Evolutionary conservation across 2,797 vertebrate species (phyloP).

Genomic region (Eurystomus glaucurus): DNA sequence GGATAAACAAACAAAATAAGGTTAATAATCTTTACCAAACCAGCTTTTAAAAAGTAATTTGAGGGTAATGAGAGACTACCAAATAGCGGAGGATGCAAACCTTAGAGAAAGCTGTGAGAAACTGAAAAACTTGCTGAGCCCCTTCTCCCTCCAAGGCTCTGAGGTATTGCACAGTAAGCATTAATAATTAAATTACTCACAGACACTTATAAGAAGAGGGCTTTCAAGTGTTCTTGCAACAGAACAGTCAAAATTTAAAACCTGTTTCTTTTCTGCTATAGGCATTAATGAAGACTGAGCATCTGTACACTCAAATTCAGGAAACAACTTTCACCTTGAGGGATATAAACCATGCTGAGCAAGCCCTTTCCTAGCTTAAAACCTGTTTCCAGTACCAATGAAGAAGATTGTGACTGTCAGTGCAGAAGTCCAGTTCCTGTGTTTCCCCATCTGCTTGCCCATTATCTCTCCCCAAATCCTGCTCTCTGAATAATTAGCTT

Average conservation of each 20-base stretch:
- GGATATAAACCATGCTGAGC: neutral
- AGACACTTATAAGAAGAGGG: neutral
- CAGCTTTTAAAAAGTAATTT: neutral
- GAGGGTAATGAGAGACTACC: neutral
- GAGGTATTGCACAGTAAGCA: neutral
- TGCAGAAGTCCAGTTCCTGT: fast-evolving
- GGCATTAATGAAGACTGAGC: neutral
- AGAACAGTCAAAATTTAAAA: neutral
- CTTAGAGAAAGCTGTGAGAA: neutral
- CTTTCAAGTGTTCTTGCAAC: fast-evolving
- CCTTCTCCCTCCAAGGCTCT: neutral
- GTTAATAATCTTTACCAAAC: neutral
- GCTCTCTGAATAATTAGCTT: neutral
- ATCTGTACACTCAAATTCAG: neutral
- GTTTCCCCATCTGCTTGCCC: neutral
- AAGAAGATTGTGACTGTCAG: neutral
- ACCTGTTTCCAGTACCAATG: neutral
- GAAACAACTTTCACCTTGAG: neutral
- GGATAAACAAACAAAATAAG: neutral
- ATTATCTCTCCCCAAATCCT: neutral
- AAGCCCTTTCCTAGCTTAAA: neutral
- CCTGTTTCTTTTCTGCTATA: neutral
- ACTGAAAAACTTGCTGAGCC: neutral
- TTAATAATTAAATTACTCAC: neutral
- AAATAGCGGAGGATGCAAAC: neutral